Conservation (phyloP, 2,888 invertebrate species). For the Diachrysia chrysitis region DNA sequence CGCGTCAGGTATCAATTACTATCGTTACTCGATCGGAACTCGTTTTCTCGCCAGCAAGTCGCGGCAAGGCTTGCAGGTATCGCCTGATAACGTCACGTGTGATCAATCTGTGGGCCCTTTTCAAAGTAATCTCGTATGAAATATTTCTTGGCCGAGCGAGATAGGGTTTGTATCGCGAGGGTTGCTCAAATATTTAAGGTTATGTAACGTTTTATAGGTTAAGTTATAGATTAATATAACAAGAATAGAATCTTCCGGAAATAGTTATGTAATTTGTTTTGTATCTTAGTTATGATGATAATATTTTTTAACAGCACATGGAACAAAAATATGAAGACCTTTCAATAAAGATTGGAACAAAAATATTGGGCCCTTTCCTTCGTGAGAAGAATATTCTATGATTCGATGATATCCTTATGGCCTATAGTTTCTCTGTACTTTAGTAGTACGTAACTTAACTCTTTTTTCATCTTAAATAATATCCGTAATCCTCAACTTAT, state of each 20-base stretch:
- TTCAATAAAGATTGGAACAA: too few species aligned
- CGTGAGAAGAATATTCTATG: too few species aligned
- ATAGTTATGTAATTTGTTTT: background rate
- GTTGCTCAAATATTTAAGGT: conserved; percentile 37
- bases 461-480: too few species aligned
- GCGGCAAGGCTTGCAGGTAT: conserved; percentile 37
- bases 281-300: background rate
- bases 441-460: too few species aligned
- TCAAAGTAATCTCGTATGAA: conserved; percentile 78
- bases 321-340: too few species aligned
- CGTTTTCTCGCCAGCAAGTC: conserved; percentile 48
- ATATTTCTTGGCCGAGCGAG: conserved; percentile 72
- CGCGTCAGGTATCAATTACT: conserved; percentile 59
- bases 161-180: conserved; percentile 53
- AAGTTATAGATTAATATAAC: background rate
- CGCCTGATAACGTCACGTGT: conserved; percentile 70
- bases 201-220: conserved; percentile 7
- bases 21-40: conserved; percentile 57
- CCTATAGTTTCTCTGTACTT: too few species aligned
- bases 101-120: conserved; percentile 76
- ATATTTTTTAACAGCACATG: too few species aligned
- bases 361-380: too few species aligned
- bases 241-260: background rate
- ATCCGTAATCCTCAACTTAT: too few species aligned
- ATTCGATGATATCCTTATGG: too few species aligned